A percentile compares a stretch with the other conserved stretches of the same genome.
phyloP scores from a whole-genome alignment of 2,797 vertebrate genomes.

The Myotis planiceps region DNA sequence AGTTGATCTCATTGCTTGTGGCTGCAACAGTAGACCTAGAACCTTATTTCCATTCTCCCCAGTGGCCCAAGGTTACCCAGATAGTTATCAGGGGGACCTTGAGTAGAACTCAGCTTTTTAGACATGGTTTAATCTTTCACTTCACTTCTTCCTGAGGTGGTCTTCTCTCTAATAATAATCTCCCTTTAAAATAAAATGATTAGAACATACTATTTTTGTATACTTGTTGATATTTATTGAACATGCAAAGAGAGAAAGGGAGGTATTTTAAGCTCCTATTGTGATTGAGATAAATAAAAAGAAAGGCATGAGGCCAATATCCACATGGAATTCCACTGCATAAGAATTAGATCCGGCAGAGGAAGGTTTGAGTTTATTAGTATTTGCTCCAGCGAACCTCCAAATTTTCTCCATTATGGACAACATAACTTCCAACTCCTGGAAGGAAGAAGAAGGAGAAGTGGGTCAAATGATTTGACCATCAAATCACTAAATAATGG shows the following conservation, averaged over 20 bases:
- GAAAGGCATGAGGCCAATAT: not conserved
- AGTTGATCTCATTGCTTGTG: not conserved
- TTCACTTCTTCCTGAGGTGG: not conserved
- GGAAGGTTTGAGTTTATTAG: not conserved
- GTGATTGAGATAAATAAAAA: not conserved
- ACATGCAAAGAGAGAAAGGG: not conserved
- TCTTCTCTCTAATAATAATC: not conserved
- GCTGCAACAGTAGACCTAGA: not conserved
- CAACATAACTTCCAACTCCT: constrained; percentile 69
- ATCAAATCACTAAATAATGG: not conserved
- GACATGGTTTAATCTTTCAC: not conserved
- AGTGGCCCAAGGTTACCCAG: not conserved
- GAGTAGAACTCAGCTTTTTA: not conserved
- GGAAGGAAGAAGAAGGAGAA: not conserved
- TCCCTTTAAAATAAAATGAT: not conserved
- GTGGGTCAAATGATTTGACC: not conserved
- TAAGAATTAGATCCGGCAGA: not conserved
- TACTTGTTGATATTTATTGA: constrained; percentile 16
- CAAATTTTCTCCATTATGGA: constrained; percentile 55
- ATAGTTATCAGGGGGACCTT: not conserved
- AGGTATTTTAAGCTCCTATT: not conserved
- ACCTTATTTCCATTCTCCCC: not conserved
- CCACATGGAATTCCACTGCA: not conserved
- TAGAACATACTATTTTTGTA: not conserved
- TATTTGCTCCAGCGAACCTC: constrained; percentile 57